Conservation (phyloP, 2,888 invertebrate genomes). For the Creontiades dilutus region DNA sequence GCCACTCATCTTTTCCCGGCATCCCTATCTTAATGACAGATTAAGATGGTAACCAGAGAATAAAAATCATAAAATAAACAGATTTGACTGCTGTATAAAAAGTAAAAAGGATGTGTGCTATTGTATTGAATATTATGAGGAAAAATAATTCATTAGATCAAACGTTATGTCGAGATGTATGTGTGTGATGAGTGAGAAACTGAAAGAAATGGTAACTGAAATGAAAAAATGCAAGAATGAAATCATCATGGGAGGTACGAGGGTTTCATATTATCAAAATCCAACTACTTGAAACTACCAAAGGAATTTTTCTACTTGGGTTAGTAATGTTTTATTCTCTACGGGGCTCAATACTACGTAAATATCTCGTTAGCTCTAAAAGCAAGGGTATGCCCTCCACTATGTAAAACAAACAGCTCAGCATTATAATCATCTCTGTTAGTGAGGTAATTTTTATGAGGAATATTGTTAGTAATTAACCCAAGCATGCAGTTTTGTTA, state of each 20-base stretch:
- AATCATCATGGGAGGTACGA: not conserved
- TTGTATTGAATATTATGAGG: too few relatives aligned
- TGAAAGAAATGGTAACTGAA: conserved; percentile 27
- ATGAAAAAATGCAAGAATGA: conserved; percentile 34
- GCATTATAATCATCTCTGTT: not conserved
- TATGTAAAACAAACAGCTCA: conserved; percentile 31
- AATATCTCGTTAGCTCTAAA: conserved; percentile 33
- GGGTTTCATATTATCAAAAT: conserved; percentile 11
- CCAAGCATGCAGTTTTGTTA: conserved; percentile 39
- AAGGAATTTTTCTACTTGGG: conserved; percentile 34
- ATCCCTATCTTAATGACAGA: not conserved
- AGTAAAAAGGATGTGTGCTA: too few relatives aligned
- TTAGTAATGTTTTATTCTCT: conserved; percentile 26
- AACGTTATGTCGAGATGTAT: not conserved
- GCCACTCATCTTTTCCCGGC: not conserved
- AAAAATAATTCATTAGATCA: not conserved
- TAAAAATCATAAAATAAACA: not conserved
- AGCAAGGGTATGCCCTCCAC: conserved; percentile 66
- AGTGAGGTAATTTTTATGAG: not conserved
- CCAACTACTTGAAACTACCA: conserved; percentile 53
- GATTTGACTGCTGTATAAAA: not conserved
- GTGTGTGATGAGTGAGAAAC: conserved; percentile 7
- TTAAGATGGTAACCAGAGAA: not conserved
- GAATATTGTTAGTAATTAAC: conserved; percentile 35
- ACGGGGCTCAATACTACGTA: conserved; percentile 54